phyloP scores from a whole-genome alignment of 2,888 invertebrate genomes.

The Eueremaeus valkanovi region DNA sequence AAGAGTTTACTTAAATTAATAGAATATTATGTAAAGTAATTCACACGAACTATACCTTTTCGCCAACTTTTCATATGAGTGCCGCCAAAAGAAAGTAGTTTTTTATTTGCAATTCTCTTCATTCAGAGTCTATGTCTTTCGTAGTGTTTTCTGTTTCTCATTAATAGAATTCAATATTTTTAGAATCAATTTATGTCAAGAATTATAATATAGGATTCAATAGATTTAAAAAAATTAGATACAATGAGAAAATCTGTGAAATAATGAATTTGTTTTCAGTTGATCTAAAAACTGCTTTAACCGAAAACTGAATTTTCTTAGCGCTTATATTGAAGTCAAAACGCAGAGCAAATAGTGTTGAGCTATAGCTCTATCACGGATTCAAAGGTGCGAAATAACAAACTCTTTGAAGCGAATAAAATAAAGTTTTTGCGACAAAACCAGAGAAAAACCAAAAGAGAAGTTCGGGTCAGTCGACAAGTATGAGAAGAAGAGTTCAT shows the following conservation, averaged over 20 bases:
- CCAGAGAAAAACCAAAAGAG: conserved; percentile 1
- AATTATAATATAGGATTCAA: no score
- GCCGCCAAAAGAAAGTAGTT: not conserved
- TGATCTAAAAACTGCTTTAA: not conserved
- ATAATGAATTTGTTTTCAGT: no score
- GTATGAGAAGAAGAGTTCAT: not conserved
- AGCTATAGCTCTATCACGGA: not conserved
- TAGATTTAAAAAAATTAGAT: no score
- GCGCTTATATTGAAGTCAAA: not conserved
- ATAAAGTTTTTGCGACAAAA: conserved; percentile 20
- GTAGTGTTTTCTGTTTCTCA: no score
- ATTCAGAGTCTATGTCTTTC: not conserved
- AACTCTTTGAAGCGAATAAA: conserved; percentile 11
- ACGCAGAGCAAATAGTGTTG: not conserved
- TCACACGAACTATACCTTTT: not conserved
- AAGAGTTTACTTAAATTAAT: conserved; percentile 8
- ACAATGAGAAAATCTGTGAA: no score
- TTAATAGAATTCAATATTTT: no score
- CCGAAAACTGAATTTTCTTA: conserved; percentile 1
- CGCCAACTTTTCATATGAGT: not conserved
- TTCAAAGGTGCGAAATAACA: conserved; percentile 21
- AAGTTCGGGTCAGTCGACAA: not conserved
- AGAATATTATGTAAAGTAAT: not conserved
- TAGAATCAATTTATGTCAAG: no score
- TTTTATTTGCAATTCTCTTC: not conserved